Percentiles rank a stretch among this genome's conserved stretches.
These are phyloP conservation scores for Sceloporus tristichus DNA, from an alignment of 2,113 vertebrate genomes.

Conservation along the genomic window DNA sequence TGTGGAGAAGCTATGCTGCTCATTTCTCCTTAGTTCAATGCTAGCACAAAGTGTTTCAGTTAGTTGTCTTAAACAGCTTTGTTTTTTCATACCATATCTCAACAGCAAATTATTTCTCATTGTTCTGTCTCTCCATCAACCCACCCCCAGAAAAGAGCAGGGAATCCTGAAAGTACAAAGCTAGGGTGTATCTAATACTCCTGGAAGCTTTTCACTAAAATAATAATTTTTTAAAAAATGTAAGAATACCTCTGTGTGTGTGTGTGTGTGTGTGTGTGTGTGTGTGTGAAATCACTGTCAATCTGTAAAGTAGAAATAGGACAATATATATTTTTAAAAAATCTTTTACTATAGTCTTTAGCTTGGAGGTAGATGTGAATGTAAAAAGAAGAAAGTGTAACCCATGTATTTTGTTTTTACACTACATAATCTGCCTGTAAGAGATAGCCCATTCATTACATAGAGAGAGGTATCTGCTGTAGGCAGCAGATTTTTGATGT, in stretches of 20 bases:
- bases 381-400: not conserved
- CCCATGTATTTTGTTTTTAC: not conserved
- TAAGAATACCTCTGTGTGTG: too few relatives aligned
- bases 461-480: too few relatives aligned
- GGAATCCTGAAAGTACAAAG: not conserved
- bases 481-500: too few relatives aligned
- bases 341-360: not conserved
- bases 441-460: too few relatives aligned
- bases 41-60: conserved; percentile 22
- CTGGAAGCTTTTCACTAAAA: not conserved
- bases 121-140: not conserved
- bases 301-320: not conserved
- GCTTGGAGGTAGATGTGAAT: not conserved
- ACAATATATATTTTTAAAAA: too few relatives aligned
- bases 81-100: not conserved
- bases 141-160: not conserved
- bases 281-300: not conserved
- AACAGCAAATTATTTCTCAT: not conserved
- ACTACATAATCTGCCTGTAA: not conserved
- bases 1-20: conserved; percentile 36
- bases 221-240: not conserved
- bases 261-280: too few relatives aligned
- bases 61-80: not conserved
- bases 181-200: not conserved
- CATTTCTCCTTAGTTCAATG: not conserved